phyloP scores from a whole-genome alignment of 2,797 vertebrate species.

The Leptodactylus fallax region DNA sequence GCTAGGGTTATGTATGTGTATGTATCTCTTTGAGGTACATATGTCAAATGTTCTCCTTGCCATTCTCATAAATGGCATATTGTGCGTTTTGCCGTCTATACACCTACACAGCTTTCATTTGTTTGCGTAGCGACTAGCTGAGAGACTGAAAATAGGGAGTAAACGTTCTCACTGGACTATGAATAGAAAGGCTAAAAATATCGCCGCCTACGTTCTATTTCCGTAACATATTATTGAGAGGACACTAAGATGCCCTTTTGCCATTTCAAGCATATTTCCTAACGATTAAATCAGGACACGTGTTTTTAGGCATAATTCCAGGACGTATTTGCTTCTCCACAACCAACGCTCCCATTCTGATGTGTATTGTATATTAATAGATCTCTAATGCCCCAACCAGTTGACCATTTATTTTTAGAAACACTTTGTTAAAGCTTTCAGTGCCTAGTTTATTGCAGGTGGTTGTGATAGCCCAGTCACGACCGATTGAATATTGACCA shows the following conservation, averaged over 20 bases:
- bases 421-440: not conserved
- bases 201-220: not conserved
- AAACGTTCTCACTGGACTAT: slow-evolving; percentile 30
- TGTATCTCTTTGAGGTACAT: too few relatives aligned
- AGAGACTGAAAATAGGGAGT: not conserved
- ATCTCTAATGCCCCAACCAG: not conserved
- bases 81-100: not conserved
- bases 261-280: not conserved
- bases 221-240: too few relatives aligned
- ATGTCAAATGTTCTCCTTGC: too few relatives aligned
- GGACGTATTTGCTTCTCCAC: not conserved
- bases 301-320: not conserved
- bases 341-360: not conserved
- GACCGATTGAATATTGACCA: too few relatives aligned
- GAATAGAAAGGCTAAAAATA: slow-evolving; percentile 43
- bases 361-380: not conserved
- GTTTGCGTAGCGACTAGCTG: not conserved
- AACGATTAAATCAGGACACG: not conserved
- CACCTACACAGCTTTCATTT: not conserved
- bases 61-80: not conserved
- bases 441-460: not conserved
- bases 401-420: not conserved
- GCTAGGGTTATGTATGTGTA: too few relatives aligned
- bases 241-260: not conserved
- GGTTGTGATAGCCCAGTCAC: not conserved